Evolutionary conservation across 2,888 invertebrate species (phyloP), one percentile per base, ranked within the genome.

Genomic region (Thecocarcelia acutangulata): DNA sequence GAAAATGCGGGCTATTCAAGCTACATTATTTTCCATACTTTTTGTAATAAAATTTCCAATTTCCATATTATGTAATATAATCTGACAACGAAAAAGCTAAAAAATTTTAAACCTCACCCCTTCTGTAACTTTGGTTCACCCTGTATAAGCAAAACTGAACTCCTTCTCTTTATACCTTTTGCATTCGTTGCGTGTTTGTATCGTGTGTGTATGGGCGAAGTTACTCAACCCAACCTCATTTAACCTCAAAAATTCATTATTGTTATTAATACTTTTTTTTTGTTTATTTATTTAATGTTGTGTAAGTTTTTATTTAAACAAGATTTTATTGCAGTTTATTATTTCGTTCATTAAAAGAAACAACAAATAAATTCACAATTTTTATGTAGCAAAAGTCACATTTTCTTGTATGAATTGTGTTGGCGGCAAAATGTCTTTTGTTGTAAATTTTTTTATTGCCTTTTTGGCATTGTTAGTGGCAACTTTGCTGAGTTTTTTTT

Each of bases 311-410:
- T 50, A 50, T 78, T 72, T 78, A 17, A 66, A 78, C 66, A 72
- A 72, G 66, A 59, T 77, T 70, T 69, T 58, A 58, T 59, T 78
- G 48, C 8, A 28, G 33, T 28, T 69, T 73, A 28, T 61, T 52
- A 11, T 48, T 21, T 28, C 6, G 40, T 59, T 42, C 46, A 59
- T 59, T 68, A 58, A 64, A 64, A 77, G 63, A 13, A 50, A 69
- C 56, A 42, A 64, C 42, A 50, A 64, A 78, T 72, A 78, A 78
- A 72, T 66, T 72, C 21, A 52, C 44, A 76, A 76, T 78, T 59
- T 78, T 59, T 78, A 59, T 72, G 72, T 72, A 59, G 58, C 64
- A 78, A 78, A 78, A 78, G 78, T 72, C 66, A 78, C 58, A 66
- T 78, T 66, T 78, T 59, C 66, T 50, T 64, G 50, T 59, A 70